Evolutionary conservation across 2,113 vertebrate species (phyloP), one percentile per base, ranked within the genome.

Genomic region (Ptychochromis oligacanthus): DNA sequence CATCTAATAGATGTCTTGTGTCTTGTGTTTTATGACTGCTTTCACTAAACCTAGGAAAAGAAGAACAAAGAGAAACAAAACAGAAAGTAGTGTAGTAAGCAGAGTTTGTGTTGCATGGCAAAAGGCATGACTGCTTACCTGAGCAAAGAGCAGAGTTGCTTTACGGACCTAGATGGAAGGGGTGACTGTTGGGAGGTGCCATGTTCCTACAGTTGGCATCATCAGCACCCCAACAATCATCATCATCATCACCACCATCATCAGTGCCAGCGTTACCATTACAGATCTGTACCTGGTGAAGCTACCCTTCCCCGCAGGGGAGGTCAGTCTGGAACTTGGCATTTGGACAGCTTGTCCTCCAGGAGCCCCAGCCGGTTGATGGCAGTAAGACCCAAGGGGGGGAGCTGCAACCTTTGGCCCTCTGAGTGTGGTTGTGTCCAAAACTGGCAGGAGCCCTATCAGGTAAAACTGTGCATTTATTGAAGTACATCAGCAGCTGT

Each of bases 41-140:
- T 49, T 8, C 79, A 79, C 87, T 83, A 20, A 55, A 72, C 10
- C 83, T 18, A 13, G 58, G 67, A 11, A 77, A 75, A 38, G 81
- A 79, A 38, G 85, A 62, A 58, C 59, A 55, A 54, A 49, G 34
- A 52, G 82, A 83, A 81, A 84, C 28, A 31, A 60, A 56, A n/a
- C 36, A 84, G 5, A 77, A 54, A 75, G 75, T 49, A 57, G 55
- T 77, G 52, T 79, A 76, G 84, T 67, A 0, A 81, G 74, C 57
- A 56, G 54, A 70, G 88, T 55, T 76, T 74, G 56, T 26, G 83
- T 79, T 17, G 57, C 4, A 31, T 36, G 40, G 75, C n/a, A n/a
- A 31, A n/a, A 76, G 84, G 82, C 83, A 97, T 97, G 97, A 97
- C 94, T 3, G 89, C 95, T 6, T 96, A 96, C 93, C 95, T 97